Base-by-base conservation (phyloP, 92 coral and sea anemone genomes). In the Epizoanthus ramosus region DNA sequence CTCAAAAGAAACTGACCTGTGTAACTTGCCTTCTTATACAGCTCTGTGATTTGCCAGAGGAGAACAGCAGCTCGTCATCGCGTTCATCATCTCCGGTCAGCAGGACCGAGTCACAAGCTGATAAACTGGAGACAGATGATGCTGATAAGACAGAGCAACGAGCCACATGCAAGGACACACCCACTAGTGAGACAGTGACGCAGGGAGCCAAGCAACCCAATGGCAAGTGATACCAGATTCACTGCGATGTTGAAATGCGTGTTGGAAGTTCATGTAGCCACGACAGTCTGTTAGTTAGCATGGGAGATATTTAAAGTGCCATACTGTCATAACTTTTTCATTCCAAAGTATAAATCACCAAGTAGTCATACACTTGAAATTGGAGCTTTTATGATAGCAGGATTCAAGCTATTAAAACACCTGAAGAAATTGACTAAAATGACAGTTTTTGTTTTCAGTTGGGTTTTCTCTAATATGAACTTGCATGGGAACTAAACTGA, bases 31-130 rank as follows among this genome's bases (percentile, higher is more conserved):
- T 60, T 19, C 31, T 4, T 35, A 0, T 61, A 60, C 70, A 77
- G 82, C 57, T 77, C 21, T 77, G 82, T 77, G 82, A 77, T 37
- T 53, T 77, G 18, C 82, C 82, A 6, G 82, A 77, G 35, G 82
- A 60, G 24, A 77, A 60, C 57, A 77, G 82, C 15, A 60, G 71
- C 58, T 77, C 82, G 28, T 77, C 82, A 9, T 77, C 82, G 17
- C 82, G 70, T 6, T 77, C 82, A 2, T 60, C 82, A 1, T 61
- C 82, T 21, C 82, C 82, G 8, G 82, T 41, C 71, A 77, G 70
- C 58, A 77, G 59, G 57, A 61, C 35, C 18, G 82, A 77, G 8
- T 60, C 70, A 12, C 82, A 60, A 19, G 22, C 59, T 37, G 82
- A 77, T 15, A 77, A 77, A 77, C 70, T 31, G 39, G 82, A 77